These are phyloP conservation scores for Philereme transversata DNA, from an alignment of 2,888 invertebrate species.

Conservation along the genomic window DNA sequence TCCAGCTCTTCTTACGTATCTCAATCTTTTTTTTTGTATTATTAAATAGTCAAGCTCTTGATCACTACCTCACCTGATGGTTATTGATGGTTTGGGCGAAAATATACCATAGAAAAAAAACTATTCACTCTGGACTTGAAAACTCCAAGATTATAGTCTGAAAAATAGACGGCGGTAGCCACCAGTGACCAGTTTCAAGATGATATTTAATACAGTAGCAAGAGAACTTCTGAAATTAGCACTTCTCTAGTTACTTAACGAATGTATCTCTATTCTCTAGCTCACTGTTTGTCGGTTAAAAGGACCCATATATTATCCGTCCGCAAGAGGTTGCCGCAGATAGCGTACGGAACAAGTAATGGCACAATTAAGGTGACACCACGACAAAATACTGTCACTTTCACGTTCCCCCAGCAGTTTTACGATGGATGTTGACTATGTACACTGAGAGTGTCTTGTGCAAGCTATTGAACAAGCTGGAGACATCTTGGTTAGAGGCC, in stretches of 20 bases:
- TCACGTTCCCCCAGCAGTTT: conserved; percentile 38
- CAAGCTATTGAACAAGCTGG: conserved; percentile 3
- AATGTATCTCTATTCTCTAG: background rate
- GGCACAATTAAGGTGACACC: conserved; percentile 43
- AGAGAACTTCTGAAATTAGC: too few species aligned
- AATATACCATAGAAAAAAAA: too few species aligned
- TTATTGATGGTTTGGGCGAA: too few species aligned
- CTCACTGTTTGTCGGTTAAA: conserved; percentile 22
- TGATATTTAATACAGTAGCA: too few species aligned
- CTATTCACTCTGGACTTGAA: too few species aligned
- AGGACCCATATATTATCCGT: conserved; percentile 33
- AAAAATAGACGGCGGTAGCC: too few species aligned
- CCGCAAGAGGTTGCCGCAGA: conserved; percentile 37
- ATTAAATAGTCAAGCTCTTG: too few species aligned
- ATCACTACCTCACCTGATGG: too few species aligned
- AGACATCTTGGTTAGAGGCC: background rate
- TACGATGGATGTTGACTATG: conserved; percentile 26
- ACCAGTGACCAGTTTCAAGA: too few species aligned
- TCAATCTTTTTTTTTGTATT: too few species aligned
- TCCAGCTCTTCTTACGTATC: too few species aligned
- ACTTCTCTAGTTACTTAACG: background rate
- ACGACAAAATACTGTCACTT: conserved; percentile 43
- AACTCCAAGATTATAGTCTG: too few species aligned
- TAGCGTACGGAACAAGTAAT: conserved; percentile 41
- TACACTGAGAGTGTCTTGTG: conserved; percentile 2